A percentile compares a stretch with the other conserved stretches of the same genome.
Conservation (phyloP, 2,113 vertebrate species). For the Elaphurus davidianus region DNA sequence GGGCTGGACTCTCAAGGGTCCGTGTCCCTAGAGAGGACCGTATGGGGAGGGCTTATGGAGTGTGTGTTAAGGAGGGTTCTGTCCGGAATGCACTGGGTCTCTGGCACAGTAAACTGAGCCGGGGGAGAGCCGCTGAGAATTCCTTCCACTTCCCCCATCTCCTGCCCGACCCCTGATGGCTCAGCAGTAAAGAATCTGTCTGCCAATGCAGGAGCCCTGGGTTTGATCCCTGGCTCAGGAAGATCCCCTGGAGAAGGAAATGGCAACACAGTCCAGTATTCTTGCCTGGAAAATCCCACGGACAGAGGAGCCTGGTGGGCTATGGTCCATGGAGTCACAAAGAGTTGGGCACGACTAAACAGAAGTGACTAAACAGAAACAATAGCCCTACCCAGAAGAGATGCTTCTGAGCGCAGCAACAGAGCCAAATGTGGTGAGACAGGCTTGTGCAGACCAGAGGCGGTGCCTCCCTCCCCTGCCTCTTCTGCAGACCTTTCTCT, state of each 20-base stretch:
- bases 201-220: background rate
- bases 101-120: background rate
- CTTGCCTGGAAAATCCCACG: background rate
- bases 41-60: background rate
- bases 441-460: background rate
- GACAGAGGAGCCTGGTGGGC: background rate
- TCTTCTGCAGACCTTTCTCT: too few species aligned
- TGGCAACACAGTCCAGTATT: background rate
- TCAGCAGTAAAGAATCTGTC: background rate
- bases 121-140: background rate
- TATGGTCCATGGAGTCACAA: background rate
- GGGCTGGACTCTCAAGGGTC: background rate
- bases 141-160: background rate
- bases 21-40: background rate
- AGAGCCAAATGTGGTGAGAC: too few species aligned
- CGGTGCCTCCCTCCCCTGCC: accelerated
- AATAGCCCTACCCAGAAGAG: background rate
- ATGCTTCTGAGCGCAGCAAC: background rate
- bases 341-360: background rate
- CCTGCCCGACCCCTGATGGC: background rate
- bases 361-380: background rate
- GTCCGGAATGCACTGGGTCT: background rate
- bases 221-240: background rate
- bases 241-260: background rate
- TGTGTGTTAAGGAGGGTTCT: background rate